phyloP scores from a whole-genome alignment of 2,888 invertebrate genomes.

The Phorcus lineatus region DNA sequence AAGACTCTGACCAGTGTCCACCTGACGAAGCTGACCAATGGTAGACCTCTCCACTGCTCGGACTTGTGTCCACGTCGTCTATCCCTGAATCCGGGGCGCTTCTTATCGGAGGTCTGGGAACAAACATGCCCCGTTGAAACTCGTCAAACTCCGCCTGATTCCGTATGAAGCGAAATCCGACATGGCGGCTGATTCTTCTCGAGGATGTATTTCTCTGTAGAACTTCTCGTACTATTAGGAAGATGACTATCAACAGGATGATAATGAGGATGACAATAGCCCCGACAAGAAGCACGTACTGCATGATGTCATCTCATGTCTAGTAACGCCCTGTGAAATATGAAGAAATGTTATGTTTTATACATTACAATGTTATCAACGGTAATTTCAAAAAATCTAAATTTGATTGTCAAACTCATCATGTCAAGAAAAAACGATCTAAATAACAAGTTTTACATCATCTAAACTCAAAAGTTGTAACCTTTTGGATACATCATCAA shows the following conservation, averaged over 20 bases:
- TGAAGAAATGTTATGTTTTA: no score
- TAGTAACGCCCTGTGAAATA: neutral
- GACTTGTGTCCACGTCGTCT: neutral
- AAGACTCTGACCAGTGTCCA: neutral
- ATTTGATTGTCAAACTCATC: no score
- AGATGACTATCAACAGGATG: constrained; percentile 12
- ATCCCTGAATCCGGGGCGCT: neutral
- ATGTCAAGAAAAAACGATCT: no score
- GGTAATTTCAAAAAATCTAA: no score
- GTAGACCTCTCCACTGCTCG: neutral
- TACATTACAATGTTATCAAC: no score
- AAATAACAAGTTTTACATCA: no score
- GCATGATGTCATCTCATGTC: neutral
- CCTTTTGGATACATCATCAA: no score
- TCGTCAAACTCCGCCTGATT: constrained; percentile 16
- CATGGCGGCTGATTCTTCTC: neutral
- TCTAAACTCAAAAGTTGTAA: no score
- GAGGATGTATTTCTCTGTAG: neutral
- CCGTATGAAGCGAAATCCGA: neutral
- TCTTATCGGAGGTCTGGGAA: neutral
- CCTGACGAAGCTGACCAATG: neutral
- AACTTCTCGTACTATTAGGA: neutral
- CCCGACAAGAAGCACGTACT: neutral
- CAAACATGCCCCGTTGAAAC: constrained; percentile 1
- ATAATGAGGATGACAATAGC: neutral